Percentiles rank a stretch among this genome's conserved stretches.
These are phyloP conservation scores for Ochropacha duplaris DNA, from an alignment of 2,888 invertebrate genomes.

Conservation along the genomic window DNA sequence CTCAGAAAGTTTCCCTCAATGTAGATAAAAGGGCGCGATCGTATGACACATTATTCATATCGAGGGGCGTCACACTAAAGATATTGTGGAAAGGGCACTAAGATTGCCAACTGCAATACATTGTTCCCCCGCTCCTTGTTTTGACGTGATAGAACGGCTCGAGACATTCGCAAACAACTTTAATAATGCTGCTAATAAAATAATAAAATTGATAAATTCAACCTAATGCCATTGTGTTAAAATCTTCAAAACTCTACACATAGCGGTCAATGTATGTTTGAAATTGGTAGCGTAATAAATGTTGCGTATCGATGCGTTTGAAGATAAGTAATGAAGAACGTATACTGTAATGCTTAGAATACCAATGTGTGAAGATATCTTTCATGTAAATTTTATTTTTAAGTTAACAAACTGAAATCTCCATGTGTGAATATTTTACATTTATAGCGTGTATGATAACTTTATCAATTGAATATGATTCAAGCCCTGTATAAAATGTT, in stretches of 20 bases:
- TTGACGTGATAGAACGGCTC: conserved; percentile 78
- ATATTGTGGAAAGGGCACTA: conserved; percentile 82
- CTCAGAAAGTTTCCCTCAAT: conserved; percentile 59
- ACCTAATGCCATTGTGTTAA: conserved; percentile 21
- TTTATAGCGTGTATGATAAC: not conserved
- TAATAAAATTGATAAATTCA: conserved; percentile 14
- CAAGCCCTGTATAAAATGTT: too few species aligned
- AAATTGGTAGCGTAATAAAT: conserved; percentile 71
- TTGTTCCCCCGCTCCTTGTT: conserved; percentile 77
- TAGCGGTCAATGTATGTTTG: conserved; percentile 27
- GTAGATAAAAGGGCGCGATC: conserved; percentile 76
- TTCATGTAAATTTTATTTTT: conserved; percentile 27
- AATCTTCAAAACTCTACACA: conserved; percentile 5
- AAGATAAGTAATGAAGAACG: conserved; percentile 81
- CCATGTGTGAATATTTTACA: not conserved
- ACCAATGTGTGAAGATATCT: conserved; percentile 50
- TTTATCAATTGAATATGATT: not conserved
- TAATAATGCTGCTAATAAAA: conserved; percentile 24
- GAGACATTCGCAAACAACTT: conserved; percentile 61
- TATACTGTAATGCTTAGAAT: conserved; percentile 70
- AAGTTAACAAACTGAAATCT: not conserved
- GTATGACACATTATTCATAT: conserved; percentile 81
- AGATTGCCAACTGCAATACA: conserved; percentile 81
- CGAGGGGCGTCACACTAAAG: conserved; percentile 77
- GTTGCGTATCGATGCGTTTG: conserved; percentile 81